phyloP scores from a whole-genome alignment of 92 coral and sea anemone genomes.

The Virgularia gustaviana region DNA sequence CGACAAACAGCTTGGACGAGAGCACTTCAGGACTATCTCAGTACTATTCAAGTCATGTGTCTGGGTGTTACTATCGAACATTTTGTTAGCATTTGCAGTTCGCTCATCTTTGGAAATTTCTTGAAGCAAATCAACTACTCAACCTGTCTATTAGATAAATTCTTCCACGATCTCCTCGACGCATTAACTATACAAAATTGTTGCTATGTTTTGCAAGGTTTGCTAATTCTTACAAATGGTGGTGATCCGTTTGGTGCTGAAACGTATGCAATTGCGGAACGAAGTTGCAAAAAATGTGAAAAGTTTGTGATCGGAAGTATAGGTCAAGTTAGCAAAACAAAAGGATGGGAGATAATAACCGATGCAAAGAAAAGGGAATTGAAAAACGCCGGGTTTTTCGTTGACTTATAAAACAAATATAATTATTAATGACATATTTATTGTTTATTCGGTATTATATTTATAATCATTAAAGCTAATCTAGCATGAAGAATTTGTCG shows the following conservation, averaged over 20 bases:
- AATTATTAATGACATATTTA: not conserved
- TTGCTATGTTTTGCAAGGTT: constrained; percentile 14
- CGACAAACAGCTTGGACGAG: constrained; percentile 7
- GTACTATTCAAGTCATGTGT: not conserved
- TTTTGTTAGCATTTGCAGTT: not conserved
- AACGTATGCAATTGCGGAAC: not conserved
- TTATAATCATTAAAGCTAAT: too few relatives aligned
- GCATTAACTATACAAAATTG: constrained; percentile 10
- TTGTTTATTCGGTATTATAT: too few relatives aligned
- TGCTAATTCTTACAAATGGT: not conserved
- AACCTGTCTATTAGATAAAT: constrained; percentile 2
- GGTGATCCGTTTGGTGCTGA: constrained; percentile 7
- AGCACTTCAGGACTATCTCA: constrained; percentile 5
- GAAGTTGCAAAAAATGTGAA: constrained; percentile 20
- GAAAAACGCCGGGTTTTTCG: constrained; percentile 23
- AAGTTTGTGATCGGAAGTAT: constrained; percentile 29
- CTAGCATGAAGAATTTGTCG: not conserved
- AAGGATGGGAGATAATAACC: constrained; percentile 13
- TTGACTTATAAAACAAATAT: not conserved
- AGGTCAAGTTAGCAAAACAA: constrained; percentile 26
- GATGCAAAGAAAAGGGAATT: constrained; percentile 24
- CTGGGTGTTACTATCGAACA: not conserved
- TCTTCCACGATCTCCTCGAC: constrained; percentile 10
- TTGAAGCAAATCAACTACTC: constrained; percentile 12
- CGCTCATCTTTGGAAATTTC: not conserved